phyloP scores from a whole-genome alignment of 2,113 vertebrate genomes.

The Gallinago paraguaiae region DNA sequence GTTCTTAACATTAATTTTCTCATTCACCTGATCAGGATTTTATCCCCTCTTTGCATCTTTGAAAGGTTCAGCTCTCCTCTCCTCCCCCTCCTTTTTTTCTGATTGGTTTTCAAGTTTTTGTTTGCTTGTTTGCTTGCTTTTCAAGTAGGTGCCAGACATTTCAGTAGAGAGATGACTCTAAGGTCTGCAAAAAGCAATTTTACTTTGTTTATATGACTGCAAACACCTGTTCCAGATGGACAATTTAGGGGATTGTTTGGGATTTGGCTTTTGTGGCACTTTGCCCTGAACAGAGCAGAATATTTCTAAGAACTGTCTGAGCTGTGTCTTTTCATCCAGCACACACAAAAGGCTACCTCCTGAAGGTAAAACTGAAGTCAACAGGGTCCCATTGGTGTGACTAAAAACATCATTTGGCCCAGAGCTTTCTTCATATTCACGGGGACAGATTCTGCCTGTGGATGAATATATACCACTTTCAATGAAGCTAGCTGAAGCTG shows the following conservation, averaged over 20 bases:
- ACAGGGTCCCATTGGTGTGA: background rate
- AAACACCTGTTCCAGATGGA: conserved; percentile 49
- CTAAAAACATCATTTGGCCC: conserved; percentile 23
- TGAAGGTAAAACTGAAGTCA: conserved; percentile 39
- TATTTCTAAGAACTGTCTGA: conserved; percentile 28
- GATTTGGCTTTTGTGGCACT: conserved; percentile 25
- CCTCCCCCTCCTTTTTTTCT: background rate
- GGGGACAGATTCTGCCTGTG: background rate
- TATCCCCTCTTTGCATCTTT: background rate
- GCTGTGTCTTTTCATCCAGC: conserved; percentile 35
- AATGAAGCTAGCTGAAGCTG: background rate
- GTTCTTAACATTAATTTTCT: background rate
- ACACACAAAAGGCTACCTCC: conserved; percentile 20
- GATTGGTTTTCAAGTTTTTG: background rate
- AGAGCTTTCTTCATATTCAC: background rate
- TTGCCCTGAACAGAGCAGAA: conserved; percentile 31
- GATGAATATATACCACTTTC: background rate
- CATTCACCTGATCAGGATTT: background rate
- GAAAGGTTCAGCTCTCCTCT: background rate
- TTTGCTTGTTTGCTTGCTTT: background rate
- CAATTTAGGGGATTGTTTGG: conserved; percentile 9
- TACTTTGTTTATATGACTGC: conserved; percentile 37
- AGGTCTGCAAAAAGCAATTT: background rate
- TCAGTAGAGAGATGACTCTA: background rate
- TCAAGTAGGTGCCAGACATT: background rate